Evolutionary conservation across 2,113 vertebrate species (phyloP).

Genomic region (Ascaphus truei): DNA sequence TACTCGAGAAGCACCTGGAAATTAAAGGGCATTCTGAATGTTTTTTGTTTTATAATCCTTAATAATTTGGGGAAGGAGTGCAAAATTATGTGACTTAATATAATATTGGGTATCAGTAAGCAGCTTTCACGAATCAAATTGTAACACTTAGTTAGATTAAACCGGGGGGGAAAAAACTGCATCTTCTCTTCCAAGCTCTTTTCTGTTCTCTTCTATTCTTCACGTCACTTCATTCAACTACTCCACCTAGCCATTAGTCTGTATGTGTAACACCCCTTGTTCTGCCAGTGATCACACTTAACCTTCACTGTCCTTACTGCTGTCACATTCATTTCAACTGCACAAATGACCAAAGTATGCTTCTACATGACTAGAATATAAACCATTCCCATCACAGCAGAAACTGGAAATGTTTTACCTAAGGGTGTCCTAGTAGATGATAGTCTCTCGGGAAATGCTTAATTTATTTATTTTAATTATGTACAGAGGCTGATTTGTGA

Average conservation of each 20-base stretch:
- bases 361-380: constrained; percentile 2
- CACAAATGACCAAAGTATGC: constrained; percentile 14
- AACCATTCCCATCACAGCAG: not conserved
- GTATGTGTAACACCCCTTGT: not conserved
- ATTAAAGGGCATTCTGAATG: no score
- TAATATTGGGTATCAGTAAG: no score
- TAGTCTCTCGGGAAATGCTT: not conserved
- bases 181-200: no score
- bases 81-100: no score
- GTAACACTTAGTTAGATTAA: no score
- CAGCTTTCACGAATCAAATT: no score
- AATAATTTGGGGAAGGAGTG: no score
- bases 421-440: not conserved
- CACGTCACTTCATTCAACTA: no score
- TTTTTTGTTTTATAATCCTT: no score
- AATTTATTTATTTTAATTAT: not conserved
- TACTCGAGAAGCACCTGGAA: no score
- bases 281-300: not conserved
- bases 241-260: not conserved
- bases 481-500: not conserved
- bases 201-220: no score
- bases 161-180: no score
- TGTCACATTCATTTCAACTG: constrained; percentile 10
- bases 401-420: not conserved
- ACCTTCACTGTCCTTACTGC: constrained; percentile 9